Evolutionary conservation across 2,113 vertebrate species (phyloP), one percentile per base, ranked within the genome.

Genomic region (Cyprinodon brontotheroides): DNA sequence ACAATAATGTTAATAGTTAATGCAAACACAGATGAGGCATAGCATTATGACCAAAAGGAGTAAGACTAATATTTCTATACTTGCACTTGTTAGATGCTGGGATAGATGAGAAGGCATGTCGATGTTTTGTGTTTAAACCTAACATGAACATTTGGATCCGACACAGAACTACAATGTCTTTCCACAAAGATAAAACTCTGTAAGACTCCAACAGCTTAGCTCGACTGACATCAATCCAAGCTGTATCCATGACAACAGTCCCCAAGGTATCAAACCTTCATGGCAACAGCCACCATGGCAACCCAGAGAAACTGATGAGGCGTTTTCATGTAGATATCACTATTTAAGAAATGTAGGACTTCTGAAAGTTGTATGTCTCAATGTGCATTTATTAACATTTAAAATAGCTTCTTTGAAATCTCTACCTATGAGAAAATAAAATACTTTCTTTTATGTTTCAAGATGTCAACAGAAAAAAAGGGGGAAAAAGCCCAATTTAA

Each of bases 221-320:
- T 11, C 43, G 43, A 72, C 48, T 67, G 59, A 74, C 70, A 65
- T 61, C 64, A 53, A 45, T 74, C 67, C 53, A 40, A 79, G 62
- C 59, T 43, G 61, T 87, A 63, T 60, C 87, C 77, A 75, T 77
- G 81, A 78, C 81, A 80, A 85, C 83, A 68, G 74, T 43, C 68
- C 69, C 80, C 36, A 61, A 74, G 83, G 68, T 62, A n/a, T 57
- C 39, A 69, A 10, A 70, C 61, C 79, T 81, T 78, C 62, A 72
- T 78, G 50, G 71, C 43, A 73, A 80, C 80, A 59, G 78, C 77
- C 62, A 4, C 85, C 75, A 66, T 53, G 57, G 70, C 4, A 61
- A 84, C 79, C 15, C 64, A 65, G 11, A 22, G 11, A 53, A 72
- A 14, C 29, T 47, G 29, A 63, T 29, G 47, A 67, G 57, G 53